Percentiles rank a stretch among this genome's conserved stretches.
phyloP scores from a whole-genome alignment of 2,113 vertebrate species.

The Trematomus loennbergii region DNA sequence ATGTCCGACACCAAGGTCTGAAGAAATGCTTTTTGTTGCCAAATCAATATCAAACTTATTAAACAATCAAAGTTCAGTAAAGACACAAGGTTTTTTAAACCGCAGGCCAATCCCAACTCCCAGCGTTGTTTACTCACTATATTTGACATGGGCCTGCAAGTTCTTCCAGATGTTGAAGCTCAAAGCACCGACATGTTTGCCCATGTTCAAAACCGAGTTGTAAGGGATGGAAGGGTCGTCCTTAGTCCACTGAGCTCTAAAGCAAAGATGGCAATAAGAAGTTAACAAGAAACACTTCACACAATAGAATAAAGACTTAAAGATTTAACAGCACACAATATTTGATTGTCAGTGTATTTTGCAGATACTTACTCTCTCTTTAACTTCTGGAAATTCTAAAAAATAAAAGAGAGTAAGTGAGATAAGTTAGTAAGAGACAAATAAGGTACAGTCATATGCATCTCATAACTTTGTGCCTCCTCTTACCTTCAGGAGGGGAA shows the following conservation, averaged over 20 bases:
- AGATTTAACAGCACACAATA: background rate
- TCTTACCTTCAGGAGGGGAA: constrained; percentile 73
- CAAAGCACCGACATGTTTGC: constrained; percentile 78
- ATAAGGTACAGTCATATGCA: background rate
- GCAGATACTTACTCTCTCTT: constrained; percentile 77
- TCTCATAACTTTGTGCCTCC: background rate
- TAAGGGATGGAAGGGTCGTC: constrained; percentile 54
- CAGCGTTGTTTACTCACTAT: constrained; percentile 68
- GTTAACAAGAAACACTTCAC: background rate
- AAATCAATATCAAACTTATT: background rate
- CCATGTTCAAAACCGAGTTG: constrained; percentile 73
- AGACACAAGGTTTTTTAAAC: background rate
- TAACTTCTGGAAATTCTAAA: constrained; percentile 80
- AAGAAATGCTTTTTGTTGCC: background rate
- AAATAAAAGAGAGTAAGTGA: constrained; percentile 4
- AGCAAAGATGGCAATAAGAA: constrained; percentile 1
- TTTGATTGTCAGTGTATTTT: background rate
- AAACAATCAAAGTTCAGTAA: background rate
- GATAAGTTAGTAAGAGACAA: constrained; percentile 17
- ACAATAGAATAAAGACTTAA: background rate
- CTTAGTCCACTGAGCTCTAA: constrained; percentile 75
- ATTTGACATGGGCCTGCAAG: constrained; percentile 72
- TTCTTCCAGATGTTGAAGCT: constrained; percentile 82
- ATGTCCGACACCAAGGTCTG: background rate
- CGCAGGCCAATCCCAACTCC: background rate